Evolutionary conservation across 2,113 vertebrate genomes (phyloP).

Genomic region (Urocynchramus pylzowi): DNA sequence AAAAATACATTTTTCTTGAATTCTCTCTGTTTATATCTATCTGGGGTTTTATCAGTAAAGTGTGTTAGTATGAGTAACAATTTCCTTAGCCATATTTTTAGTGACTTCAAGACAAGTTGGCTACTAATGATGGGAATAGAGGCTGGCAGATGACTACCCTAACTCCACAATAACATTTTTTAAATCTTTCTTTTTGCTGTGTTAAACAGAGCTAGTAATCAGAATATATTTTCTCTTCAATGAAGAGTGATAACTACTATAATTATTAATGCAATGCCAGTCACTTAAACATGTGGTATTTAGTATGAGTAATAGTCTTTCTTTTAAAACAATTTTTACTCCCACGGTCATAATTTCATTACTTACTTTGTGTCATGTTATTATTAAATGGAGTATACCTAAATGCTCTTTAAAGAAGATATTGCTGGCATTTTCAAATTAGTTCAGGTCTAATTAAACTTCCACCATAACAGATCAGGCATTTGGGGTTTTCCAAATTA

Average conservation of each 20-base stretch:
- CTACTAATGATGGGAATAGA: neutral
- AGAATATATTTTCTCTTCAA: conserved; percentile 24
- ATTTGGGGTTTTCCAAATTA: neutral
- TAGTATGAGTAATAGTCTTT: conserved; percentile 35
- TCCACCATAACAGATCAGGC: conserved; percentile 24
- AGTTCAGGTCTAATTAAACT: conserved; percentile 61
- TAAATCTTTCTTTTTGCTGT: conserved; percentile 11
- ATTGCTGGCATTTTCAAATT: conserved; percentile 55
- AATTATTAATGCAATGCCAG: conserved; percentile 54
- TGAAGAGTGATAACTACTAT: conserved; percentile 53
- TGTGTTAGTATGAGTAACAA: neutral
- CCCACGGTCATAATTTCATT: conserved; percentile 42
- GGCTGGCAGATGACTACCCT: neutral
- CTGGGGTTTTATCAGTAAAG: neutral
- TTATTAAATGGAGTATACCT: conserved; percentile 57
- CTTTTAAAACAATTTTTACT: conserved; percentile 55
- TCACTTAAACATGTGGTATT: conserved; percentile 40
- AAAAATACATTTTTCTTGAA: neutral
- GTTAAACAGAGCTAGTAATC: conserved; percentile 24
- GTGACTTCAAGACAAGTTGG: neutral
- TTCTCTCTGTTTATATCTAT: neutral
- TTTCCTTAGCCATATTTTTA: neutral
- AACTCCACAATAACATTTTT: neutral
- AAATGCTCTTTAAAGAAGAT: conserved; percentile 46
- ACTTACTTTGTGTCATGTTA: conserved; percentile 41